phyloP scores from a whole-genome alignment of 2,888 invertebrate species.

The Mesorhabditis sp. region DNA sequence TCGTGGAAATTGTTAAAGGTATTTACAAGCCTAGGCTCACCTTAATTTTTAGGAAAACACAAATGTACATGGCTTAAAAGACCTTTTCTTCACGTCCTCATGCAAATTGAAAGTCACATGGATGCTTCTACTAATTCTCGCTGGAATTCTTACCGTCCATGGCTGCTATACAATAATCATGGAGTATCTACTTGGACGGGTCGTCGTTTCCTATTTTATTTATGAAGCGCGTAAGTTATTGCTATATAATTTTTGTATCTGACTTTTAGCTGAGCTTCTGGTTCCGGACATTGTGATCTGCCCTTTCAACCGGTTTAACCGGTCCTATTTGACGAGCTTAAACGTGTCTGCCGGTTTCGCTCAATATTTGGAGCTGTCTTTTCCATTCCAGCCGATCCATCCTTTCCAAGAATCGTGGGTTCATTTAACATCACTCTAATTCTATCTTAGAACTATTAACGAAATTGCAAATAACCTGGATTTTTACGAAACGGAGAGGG shows the following conservation, averaged over 20 bases:
- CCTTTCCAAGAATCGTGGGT: conserved; percentile 25
- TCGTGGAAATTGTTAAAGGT: conserved; percentile 6
- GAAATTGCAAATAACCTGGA: conserved; percentile 29
- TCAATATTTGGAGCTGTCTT: conserved; percentile 50
- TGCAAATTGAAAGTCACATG: conserved; percentile 27
- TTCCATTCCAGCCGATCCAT: conserved; percentile 36
- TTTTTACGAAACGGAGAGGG: conserved; percentile 27
- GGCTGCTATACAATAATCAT: conserved; percentile 32
- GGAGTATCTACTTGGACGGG: conserved; percentile 30
- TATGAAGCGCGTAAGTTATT: conserved; percentile 27
- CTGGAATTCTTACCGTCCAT: conserved; percentile 28
- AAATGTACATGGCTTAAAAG: conserved; percentile 43
- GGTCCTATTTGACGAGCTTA: conserved; percentile 31
- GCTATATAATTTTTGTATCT: conserved; percentile 7
- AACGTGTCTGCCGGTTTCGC: conserved; percentile 46
- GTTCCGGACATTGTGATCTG: conserved; percentile 56
- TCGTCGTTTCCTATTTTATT: conserved; percentile 49
- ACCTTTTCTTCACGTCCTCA: conserved; percentile 28
- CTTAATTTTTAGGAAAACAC: conserved; percentile 28
- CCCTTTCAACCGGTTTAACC: conserved; percentile 54
- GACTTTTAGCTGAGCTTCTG: conserved; percentile 19
- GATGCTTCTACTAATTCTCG: conserved; percentile 29
- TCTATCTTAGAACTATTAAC: conserved; percentile 10
- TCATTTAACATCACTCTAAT: conserved; percentile 5
- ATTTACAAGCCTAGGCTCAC: background rate